Percentiles rank a stretch among this genome's conserved stretches.
phyloP scores from a whole-genome alignment of 2,113 vertebrate species.

The Poicephalus meyeri region DNA sequence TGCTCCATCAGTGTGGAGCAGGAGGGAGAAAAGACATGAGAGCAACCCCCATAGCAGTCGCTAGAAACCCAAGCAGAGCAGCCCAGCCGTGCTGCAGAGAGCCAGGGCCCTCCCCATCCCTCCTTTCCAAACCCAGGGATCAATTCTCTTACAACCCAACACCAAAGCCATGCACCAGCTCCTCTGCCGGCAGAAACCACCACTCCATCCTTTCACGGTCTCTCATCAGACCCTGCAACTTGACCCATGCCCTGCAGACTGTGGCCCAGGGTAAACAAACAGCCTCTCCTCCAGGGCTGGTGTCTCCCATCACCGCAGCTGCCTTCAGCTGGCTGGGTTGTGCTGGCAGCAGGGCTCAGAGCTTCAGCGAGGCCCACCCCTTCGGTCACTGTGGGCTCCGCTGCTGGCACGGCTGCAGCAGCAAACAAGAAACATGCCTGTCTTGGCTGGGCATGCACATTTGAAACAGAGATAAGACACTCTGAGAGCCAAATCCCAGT shows the following conservation, averaged over 20 bases:
- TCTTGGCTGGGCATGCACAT: neutral
- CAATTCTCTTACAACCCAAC: neutral
- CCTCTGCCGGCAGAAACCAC: neutral
- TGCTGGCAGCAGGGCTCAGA: neutral
- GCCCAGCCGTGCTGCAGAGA: neutral
- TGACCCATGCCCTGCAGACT: neutral
- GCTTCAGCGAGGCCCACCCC: neutral
- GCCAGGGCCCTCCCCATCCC: neutral
- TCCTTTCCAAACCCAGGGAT: neutral
- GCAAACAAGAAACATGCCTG: neutral
- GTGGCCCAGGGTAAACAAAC: neutral
- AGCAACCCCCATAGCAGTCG: neutral
- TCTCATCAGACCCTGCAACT: neutral
- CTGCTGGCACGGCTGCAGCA: neutral
- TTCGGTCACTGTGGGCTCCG: neutral
- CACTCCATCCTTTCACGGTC: neutral
- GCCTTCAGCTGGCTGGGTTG: rapidly evolving
- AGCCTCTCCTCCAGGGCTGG: neutral
- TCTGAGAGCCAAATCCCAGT: neutral
- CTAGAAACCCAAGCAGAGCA: neutral
- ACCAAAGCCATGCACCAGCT: neutral
- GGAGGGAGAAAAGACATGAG: neutral
- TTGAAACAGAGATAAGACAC: slow-evolving; percentile 10
- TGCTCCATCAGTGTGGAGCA: neutral
- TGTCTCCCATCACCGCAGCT: neutral